Evolutionary conservation across 2,888 invertebrate species (phyloP), one percentile per base, ranked within the genome.

Genomic region (Cactoblastis cactorum): DNA sequence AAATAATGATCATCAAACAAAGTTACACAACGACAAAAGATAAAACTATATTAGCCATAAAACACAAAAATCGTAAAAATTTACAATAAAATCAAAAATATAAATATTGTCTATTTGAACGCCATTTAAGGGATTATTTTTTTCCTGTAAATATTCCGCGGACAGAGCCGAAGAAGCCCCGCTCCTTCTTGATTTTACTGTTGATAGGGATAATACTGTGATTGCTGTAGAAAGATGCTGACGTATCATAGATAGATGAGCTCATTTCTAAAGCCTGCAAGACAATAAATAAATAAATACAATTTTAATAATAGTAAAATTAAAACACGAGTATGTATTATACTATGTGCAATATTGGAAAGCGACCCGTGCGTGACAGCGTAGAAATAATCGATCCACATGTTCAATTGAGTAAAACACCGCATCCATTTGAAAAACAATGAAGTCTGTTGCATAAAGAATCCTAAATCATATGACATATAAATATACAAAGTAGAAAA

Each of bases 161-260:
- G 0, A 88, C 74, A 0, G 86, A 84, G 53, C 63, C 80, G 12
- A 86, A 73, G 52, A 87, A 84, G 0, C 86, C 77, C 52, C 77
- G 63, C 55, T 22, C 22, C 6, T 22, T 22, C 22, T 81, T 86
- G 50, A 74, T 74, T 63, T 77, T 82, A 51, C 59, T 70, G 54
- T 65, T 76, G 1, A 69, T 47, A 3, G 79, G 80, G 15, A 69
- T 56, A 11, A 82, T 67, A 1, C 77, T 69, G 63, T 87, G 88
- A 54, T 81, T 77, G 52, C 76, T 86, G 65, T 79, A 85, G 64
- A 83, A 87, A 0, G 87, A 87, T 0, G 69, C 78, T 0, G 87
- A 79, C 0, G 88, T 87, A 49, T 86, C 87, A 61, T 80, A 88
- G 6, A 88, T 60, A 0, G 85, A 83, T 0, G 88, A 88, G 24